Evolutionary conservation across 1,140 invertebrate genomes (phyloP), one percentile per base, ranked within the genome.

Genomic region (Wiebesia pumilae): DNA sequence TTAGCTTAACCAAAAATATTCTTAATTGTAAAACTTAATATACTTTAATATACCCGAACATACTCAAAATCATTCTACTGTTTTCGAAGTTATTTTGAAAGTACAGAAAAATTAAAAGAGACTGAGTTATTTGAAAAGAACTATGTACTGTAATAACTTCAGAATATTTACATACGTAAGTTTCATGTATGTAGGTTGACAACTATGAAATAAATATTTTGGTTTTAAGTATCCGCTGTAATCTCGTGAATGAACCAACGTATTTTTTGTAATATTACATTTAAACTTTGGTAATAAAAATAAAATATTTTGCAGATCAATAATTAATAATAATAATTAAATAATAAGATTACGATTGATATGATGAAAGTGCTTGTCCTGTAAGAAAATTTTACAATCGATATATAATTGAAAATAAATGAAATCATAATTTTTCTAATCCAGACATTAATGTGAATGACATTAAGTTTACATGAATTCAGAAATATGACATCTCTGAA

Each of bases 91-190:
- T 75, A 35, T 73, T 75, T n/a, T 24, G 43, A 75, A n/a, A 43
- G 71, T 43, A 75, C 71, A 75, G 9, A 43, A 43, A 43, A 75
- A 75, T 75, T 75, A n/a, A 21, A 24, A 75, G 33, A 43, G 24
- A 75, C 38, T 75, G 71, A 43, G 71, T 43, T 43, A 75, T 75
- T 75, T n/a, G 71, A 16, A 75, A 75, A 75, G 71, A 75, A 75
- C 71, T 43, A 27, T n/a, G 21, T 43, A 12, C 24, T 14, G 38
- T 12, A 38, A 43, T 43, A 75, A 75, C 71, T 40, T 75, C 7
- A 43, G 27, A 27, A 43, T 75, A 75, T 43, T 75, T 75, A 75
- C 40, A n/a, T 43, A 75, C 6, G 9, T 75, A 75, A 21, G 24
- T 38, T 71, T 38, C 21, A 71, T 35, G 24, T 71, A 71, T 71